Evolutionary conservation across 2,888 invertebrate species (phyloP).

Genomic region (Macrosiphum euphorbiae): DNA sequence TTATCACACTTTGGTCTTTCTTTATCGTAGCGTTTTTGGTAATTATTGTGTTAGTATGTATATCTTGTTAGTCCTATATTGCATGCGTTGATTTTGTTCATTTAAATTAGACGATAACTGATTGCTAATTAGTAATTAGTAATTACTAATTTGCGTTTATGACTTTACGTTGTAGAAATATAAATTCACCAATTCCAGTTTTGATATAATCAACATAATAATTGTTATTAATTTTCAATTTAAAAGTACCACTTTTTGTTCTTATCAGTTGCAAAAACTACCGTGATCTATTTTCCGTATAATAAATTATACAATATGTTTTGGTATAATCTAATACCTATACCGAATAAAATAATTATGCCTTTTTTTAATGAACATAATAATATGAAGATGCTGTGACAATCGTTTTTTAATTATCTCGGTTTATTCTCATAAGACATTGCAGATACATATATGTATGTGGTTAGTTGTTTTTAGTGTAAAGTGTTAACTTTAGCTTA

Average conservation of each 20-base stretch:
- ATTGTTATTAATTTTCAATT: neutral
- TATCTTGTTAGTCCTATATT: neutral
- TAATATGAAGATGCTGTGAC: neutral
- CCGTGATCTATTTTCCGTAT: neutral
- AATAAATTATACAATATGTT: neutral
- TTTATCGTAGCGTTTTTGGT: conserved; percentile 25
- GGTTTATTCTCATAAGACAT: neutral
- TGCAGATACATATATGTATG: neutral
- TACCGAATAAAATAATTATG: neutral
- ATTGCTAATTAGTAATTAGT: neutral
- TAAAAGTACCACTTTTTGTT: conserved; percentile 15
- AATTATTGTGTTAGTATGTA: neutral
- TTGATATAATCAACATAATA: neutral
- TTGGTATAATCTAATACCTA: neutral
- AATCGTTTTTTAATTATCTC: neutral
- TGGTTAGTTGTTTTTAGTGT: neutral
- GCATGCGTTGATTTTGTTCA: neutral
- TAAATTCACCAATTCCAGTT: neutral
- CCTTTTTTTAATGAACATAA: neutral
- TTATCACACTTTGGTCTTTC: neutral
- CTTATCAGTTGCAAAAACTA: neutral
- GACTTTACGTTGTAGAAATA: neutral
- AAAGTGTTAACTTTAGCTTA: neutral
- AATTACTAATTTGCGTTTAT: neutral
- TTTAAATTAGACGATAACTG: neutral